Conservation (phyloP, 2,113 vertebrate genomes). For the Acrocephalus kingi region DNA sequence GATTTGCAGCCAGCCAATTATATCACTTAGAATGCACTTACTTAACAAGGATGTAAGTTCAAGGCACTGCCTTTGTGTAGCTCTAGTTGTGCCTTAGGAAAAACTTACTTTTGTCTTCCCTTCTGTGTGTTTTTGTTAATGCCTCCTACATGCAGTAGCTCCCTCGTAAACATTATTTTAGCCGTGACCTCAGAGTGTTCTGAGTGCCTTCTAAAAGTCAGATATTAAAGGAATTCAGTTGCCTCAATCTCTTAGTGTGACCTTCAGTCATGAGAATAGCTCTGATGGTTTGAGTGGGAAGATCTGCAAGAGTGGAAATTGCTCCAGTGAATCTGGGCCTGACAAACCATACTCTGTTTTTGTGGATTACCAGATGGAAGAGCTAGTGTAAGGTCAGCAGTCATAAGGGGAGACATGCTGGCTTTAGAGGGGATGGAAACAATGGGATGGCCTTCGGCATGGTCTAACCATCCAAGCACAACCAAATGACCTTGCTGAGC, state of each 20-base stretch:
- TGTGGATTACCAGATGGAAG: neutral
- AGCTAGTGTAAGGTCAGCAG: neutral
- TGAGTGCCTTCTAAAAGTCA: neutral
- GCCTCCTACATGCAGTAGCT: neutral
- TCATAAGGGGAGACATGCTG: neutral
- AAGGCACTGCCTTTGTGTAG: conserved; percentile 19
- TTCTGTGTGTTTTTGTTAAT: neutral
- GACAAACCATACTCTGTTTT: neutral
- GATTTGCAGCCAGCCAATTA: conserved; percentile 12
- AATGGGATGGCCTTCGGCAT: neutral
- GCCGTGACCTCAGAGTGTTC: neutral
- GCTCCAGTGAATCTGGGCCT: neutral
- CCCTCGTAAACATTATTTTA: neutral
- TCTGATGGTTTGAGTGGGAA: neutral
- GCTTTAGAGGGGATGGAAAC: neutral
- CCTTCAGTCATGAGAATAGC: neutral
- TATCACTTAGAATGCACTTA: neutral
- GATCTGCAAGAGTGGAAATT: neutral
- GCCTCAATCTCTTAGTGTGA: neutral
- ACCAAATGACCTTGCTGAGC: neutral
- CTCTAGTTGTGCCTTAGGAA: neutral
- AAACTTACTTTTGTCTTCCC: neutral
- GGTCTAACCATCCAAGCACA: neutral
- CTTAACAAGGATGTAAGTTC: conserved; percentile 32
- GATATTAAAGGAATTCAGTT: neutral